These are phyloP conservation scores for Pardosa pseudoannulata DNA, from an alignment of 2,888 invertebrate species.

Conservation along the genomic window DNA sequence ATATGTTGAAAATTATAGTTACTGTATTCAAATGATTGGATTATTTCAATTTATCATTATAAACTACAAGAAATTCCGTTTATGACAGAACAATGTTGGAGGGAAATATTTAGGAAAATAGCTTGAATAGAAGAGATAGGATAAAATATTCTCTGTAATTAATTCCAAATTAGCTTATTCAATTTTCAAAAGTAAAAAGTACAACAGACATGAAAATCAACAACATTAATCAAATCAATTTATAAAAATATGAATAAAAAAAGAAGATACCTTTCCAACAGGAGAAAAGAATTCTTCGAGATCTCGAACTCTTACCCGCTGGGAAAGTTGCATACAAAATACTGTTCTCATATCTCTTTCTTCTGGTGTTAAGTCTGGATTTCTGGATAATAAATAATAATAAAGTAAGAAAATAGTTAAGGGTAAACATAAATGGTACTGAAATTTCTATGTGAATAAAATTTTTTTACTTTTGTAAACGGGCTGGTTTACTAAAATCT, in stretches of 20 bases:
- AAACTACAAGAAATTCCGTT: too few relatives aligned
- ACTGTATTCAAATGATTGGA: too few relatives aligned
- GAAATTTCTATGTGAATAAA: not conserved
- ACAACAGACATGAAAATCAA: too few relatives aligned
- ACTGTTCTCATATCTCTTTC: conserved; percentile 99
- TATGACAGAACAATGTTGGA: too few relatives aligned
- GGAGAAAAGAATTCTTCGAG: conserved; percentile 99
- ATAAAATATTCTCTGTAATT: too few relatives aligned
- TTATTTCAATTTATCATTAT: too few relatives aligned
- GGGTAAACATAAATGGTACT: not conserved
- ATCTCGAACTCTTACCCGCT: conserved; percentile 93
- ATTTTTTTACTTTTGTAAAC: conserved; percentile 42
- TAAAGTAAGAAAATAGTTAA: not conserved
- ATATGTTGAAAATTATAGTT: too few relatives aligned
- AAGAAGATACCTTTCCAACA: conserved; percentile 89
- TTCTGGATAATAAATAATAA: conserved; percentile 21
- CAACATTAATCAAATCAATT: too few relatives aligned
- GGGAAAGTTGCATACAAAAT: conserved; percentile 98
- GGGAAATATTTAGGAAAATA: too few relatives aligned
- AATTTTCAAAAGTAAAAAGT: too few relatives aligned
- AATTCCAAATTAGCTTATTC: too few relatives aligned
- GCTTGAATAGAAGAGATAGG: not conserved
- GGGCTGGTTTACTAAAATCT: conserved; percentile 45
- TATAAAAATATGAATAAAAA: too few relatives aligned
- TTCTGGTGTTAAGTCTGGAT: conserved; percentile 81